Percentiles rank a stretch among this genome's conserved stretches.
Conservation (phyloP, 2,888 invertebrate genomes). For the Thera obeliscata region DNA sequence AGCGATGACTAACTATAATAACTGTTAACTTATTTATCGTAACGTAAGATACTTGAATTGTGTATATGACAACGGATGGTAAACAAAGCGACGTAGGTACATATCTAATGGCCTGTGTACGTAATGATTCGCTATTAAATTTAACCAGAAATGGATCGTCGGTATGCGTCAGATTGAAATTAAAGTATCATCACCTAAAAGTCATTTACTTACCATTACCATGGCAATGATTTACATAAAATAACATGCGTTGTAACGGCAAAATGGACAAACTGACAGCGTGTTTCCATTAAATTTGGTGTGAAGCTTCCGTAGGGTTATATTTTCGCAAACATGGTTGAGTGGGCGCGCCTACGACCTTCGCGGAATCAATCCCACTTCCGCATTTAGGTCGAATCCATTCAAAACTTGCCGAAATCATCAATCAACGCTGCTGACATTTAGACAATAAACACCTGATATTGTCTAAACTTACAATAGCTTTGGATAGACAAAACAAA, state of each 20-base stretch:
- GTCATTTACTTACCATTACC: neutral
- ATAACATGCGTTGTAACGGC: neutral
- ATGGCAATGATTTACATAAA: neutral
- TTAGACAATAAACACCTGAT: conserved; percentile 59
- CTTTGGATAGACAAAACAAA: conserved; percentile 27
- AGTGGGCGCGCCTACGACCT: conserved; percentile 50
- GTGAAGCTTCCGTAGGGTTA: conserved; percentile 27
- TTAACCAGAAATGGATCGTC: conserved; percentile 1
- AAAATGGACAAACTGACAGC: conserved; percentile 10
- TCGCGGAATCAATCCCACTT: conserved; percentile 53
- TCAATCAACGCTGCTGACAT: conserved; percentile 63
- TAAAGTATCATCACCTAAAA: neutral
- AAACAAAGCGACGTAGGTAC: conserved; percentile 34
- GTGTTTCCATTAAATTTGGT: conserved; percentile 16
- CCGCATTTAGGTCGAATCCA: conserved; percentile 59
- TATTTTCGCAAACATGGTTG: conserved; percentile 36
- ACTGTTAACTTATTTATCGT: conserved; percentile 44
- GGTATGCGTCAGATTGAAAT: neutral
- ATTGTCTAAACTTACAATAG: conserved; percentile 42
- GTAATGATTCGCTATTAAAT: conserved; percentile 9
- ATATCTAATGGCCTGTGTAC: conserved; percentile 1
- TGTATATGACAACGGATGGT: conserved; percentile 42
- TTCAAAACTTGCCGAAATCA: conserved; percentile 58
- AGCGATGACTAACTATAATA: conserved; percentile 38
- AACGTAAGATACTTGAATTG: conserved; percentile 28